Evolutionary conservation across 2,113 vertebrate species (phyloP).

Genomic region (Eulemur rufifrons): DNA sequence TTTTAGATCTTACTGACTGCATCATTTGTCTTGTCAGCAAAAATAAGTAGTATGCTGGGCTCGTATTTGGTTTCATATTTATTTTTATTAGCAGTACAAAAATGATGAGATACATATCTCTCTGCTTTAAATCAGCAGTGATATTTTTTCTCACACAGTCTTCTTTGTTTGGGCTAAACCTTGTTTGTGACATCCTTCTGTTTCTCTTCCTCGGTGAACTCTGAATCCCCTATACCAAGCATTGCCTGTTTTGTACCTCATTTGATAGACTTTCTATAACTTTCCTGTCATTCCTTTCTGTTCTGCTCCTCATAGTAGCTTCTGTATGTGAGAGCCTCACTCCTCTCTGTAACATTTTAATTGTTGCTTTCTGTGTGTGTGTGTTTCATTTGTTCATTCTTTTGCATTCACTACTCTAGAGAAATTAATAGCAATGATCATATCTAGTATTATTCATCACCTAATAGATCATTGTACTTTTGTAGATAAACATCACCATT

Average conservation of each 20-base stretch:
- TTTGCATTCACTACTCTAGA: background rate
- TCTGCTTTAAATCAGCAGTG: background rate
- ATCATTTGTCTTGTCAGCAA: slow-evolving; percentile 37
- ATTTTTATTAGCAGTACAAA: slow-evolving; percentile 47
- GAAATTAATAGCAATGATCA: background rate
- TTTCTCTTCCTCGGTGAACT: background rate
- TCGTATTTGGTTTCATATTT: background rate
- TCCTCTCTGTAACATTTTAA: background rate
- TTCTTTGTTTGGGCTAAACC: background rate
- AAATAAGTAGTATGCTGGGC: background rate
- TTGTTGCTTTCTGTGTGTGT: background rate
- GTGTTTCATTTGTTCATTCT: background rate
- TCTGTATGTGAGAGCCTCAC: background rate
- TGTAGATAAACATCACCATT: background rate
- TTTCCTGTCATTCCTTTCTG: slow-evolving; percentile 11
- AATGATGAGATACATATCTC: background rate
- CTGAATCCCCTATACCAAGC: background rate
- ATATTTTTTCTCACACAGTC: background rate
- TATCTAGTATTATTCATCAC: background rate
- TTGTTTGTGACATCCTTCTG: slow-evolving; percentile 12
- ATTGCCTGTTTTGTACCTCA: background rate
- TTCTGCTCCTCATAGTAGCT: background rate
- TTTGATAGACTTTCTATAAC: background rate
- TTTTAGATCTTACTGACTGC: slow-evolving; percentile 15
- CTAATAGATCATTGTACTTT: background rate